A percentile compares a stretch with the other conserved stretches of the same genome.
Conservation (phyloP, 2,797 vertebrate species). For the Poeciliopsis infans region DNA sequence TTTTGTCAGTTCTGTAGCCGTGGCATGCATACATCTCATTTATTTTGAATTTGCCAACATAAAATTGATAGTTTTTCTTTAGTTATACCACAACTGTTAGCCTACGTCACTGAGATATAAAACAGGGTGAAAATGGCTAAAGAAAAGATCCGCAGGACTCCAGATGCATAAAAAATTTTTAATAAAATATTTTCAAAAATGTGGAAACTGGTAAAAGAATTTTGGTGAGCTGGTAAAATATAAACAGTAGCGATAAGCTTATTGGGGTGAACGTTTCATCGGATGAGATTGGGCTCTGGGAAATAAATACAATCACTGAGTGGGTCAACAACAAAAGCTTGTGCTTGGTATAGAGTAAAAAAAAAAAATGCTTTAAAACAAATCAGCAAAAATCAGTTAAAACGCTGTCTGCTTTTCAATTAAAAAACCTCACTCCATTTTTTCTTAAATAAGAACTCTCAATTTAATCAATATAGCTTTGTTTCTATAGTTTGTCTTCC, state of each 20-base stretch:
- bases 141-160: constrained; percentile 6
- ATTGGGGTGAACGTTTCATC: constrained; percentile 87
- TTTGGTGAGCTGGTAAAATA: constrained; percentile 90
- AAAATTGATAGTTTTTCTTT: background rate
- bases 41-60: background rate
- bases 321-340: constrained; percentile 80
- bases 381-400: constrained; percentile 46
- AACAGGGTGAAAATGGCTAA: background rate
- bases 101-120: background rate
- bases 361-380: constrained; percentile 23
- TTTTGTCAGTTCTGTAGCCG: background rate
- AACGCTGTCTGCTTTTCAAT: constrained; percentile 67
- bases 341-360: constrained; percentile 70
- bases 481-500: constrained; percentile 78
- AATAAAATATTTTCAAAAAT: constrained; percentile 91
- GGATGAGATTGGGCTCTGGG: constrained; percentile 90
- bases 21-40: background rate
- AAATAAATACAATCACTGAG: constrained; percentile 94
- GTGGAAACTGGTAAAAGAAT: constrained; percentile 91
- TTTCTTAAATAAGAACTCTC: constrained; percentile 77
- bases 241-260: constrained; percentile 90
- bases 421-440: constrained; percentile 70
- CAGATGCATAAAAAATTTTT: constrained; percentile 55
- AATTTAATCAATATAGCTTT: constrained; percentile 83
- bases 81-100: background rate